Percentiles rank a stretch among this genome's conserved stretches.
These are phyloP conservation scores for Aleiodes sp. DNA, from an alignment of 1,140 invertebrate genomes.

Conservation along the genomic window DNA sequence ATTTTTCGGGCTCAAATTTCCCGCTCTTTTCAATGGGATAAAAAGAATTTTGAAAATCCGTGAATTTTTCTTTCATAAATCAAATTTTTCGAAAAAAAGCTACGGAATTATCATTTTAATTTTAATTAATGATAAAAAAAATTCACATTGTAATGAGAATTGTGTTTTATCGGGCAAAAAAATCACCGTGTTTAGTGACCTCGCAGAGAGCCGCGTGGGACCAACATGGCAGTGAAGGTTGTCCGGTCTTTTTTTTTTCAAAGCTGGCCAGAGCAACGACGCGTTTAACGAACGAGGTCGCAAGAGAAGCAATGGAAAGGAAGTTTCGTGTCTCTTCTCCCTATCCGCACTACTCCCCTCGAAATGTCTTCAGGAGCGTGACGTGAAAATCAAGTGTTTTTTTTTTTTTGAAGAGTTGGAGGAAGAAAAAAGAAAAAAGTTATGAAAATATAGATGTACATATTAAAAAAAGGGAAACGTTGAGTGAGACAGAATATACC, in stretches of 20 bases:
- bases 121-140: not conserved
- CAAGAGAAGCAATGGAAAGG: constrained; percentile 6
- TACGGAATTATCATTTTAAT: not conserved
- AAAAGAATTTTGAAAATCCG: too few relatives aligned
- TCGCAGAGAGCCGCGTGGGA: constrained; percentile 1
- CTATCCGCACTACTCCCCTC: not conserved
- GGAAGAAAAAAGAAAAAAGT: not conserved
- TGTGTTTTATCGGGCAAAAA: not conserved
- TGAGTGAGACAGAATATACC: too few relatives aligned
- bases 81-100: too few relatives aligned
- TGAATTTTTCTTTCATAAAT: too few relatives aligned
- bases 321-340: not conserved
- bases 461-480: too few relatives aligned
- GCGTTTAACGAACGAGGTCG: constrained; percentile 26
- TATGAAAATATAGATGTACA: too few relatives aligned
- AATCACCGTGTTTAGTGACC: constrained; percentile 14
- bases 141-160: not conserved
- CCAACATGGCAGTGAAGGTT: constrained; percentile 12
- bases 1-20: too few relatives aligned
- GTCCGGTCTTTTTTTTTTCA: constrained; percentile 1
- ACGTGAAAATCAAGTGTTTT: constrained; percentile 25
- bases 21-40: too few relatives aligned
- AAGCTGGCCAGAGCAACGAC: constrained; percentile 21
- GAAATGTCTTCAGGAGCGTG: constrained; percentile 22
- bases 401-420: too few relatives aligned